Evolutionary conservation across 2,113 vertebrate genomes (phyloP).

Genomic region (Gasterosteus nipponicus): DNA sequence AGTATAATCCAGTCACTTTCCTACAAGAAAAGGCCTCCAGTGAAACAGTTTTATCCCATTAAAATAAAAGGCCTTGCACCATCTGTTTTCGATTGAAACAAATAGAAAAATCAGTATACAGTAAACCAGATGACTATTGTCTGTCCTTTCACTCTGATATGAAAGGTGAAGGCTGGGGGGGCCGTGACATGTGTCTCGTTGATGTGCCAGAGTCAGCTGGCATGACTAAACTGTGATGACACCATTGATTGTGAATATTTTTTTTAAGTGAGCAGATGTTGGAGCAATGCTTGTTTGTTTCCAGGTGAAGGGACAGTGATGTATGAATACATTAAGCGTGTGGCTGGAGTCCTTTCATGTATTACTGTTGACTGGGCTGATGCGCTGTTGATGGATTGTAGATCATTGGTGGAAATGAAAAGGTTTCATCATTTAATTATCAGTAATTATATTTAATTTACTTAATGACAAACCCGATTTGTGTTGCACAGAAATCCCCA

Average conservation of each 20-base stretch:
- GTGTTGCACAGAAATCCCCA: background rate
- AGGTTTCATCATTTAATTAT: background rate
- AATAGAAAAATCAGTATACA: constrained; percentile 20
- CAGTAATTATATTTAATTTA: background rate
- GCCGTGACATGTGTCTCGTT: constrained; percentile 47
- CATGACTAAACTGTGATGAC: constrained; percentile 56
- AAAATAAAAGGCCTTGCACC: constrained; percentile 19
- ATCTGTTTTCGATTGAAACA: constrained; percentile 54
- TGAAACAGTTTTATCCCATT: constrained; percentile 9
- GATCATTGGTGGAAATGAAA: constrained; percentile 14
- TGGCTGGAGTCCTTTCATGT: background rate
- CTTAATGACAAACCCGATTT: background rate
- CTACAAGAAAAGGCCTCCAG: constrained; percentile 7
- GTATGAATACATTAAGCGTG: background rate
- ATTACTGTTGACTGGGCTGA: constrained; percentile 2
- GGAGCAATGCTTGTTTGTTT: constrained; percentile 27
- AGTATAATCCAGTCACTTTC: constrained; percentile 11
- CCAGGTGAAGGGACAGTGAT: constrained; percentile 10
- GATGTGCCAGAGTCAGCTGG: constrained; percentile 47
- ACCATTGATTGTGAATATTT: constrained; percentile 39
- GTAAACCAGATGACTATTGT: constrained; percentile 57
- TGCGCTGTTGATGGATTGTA: background rate
- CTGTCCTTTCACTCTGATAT: constrained; percentile 36
- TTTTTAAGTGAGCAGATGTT: constrained; percentile 55
- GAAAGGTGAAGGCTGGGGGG: constrained; percentile 59